A percentile compares a stretch with the other conserved stretches of the same genome.
Conservation (phyloP, 2,113 vertebrate species). For the Halcyon senegalensis region DNA sequence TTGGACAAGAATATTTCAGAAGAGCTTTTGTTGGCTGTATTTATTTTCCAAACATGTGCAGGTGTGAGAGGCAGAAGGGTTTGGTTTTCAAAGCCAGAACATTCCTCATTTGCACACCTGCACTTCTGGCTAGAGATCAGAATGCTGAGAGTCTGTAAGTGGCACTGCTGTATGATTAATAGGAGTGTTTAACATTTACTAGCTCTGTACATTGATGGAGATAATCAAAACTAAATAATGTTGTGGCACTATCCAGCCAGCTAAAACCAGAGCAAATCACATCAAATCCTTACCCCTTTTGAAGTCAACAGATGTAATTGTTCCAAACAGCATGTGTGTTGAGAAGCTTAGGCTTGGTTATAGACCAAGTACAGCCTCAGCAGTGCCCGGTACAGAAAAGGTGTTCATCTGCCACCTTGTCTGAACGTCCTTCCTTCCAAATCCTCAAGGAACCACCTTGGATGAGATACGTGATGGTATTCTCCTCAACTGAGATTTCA, state of each 20-base stretch:
- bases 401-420: not conserved
- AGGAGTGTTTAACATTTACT: not conserved
- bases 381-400: not conserved
- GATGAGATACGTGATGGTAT: not conserved
- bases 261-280: not conserved
- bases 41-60: not conserved
- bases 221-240: not conserved
- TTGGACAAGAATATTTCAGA: not conserved
- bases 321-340: not conserved
- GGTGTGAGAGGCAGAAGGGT: not conserved
- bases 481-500: not conserved
- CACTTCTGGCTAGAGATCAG: conserved; percentile 4
- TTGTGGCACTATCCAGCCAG: not conserved
- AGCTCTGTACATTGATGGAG: not conserved
- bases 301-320: not conserved
- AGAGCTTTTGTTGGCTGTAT: not conserved
- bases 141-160: not conserved
- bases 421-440: not conserved
- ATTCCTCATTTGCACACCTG: conserved; percentile 41
- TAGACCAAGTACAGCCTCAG: not conserved
- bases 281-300: not conserved
- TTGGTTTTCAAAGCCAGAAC: not conserved
- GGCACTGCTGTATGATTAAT: not conserved
- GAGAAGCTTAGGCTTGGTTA: not conserved
- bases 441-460: not conserved